A percentile compares a stretch with the other conserved stretches of the same genome.
phyloP scores from a whole-genome alignment of 1,140 invertebrate species.

The Drosophila sulfurigaster region DNA sequence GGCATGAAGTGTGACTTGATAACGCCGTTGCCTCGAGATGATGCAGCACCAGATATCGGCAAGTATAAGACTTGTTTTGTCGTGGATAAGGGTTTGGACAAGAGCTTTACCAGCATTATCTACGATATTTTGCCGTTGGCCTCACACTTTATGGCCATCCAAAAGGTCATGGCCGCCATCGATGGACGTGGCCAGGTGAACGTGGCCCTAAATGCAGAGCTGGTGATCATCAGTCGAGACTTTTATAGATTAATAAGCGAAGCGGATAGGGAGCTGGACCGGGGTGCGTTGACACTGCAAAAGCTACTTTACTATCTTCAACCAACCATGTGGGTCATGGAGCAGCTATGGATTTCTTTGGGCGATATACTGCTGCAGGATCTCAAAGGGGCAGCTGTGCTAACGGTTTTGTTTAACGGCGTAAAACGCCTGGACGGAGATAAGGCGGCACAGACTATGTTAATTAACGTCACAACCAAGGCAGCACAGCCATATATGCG shows the following conservation, averaged over 20 bases:
- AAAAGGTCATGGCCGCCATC: conserved; percentile 92
- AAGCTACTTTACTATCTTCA: conserved; percentile 96
- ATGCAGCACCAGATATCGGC: background rate
- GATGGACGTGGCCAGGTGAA: conserved; percentile 94
- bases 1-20: background rate
- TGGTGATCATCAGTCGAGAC: conserved; percentile 92
- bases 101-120: conserved; percentile 91
- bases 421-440: conserved; percentile 91
- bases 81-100: conserved; percentile 87
- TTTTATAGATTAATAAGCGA: conserved; percentile 93
- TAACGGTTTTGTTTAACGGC: conserved; percentile 94
- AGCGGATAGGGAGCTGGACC: conserved; percentile 92
- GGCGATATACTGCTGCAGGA: conserved; percentile 88
- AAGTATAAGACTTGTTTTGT: conserved; percentile 45
- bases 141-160: conserved; percentile 93
- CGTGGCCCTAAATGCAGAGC: conserved; percentile 94
- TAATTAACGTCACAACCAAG: conserved; percentile 90
- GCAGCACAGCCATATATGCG: conserved; percentile 96
- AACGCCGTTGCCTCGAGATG: background rate
- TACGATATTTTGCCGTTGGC: conserved; percentile 94
- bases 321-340: conserved; percentile 93
- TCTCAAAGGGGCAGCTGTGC: conserved; percentile 90
- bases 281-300: conserved; percentile 92
- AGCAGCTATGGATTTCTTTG: conserved; percentile 91
- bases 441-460: conserved; percentile 91